phyloP scores from a whole-genome alignment of 2,113 vertebrate genomes.

The Sylvicapra grimmia region DNA sequence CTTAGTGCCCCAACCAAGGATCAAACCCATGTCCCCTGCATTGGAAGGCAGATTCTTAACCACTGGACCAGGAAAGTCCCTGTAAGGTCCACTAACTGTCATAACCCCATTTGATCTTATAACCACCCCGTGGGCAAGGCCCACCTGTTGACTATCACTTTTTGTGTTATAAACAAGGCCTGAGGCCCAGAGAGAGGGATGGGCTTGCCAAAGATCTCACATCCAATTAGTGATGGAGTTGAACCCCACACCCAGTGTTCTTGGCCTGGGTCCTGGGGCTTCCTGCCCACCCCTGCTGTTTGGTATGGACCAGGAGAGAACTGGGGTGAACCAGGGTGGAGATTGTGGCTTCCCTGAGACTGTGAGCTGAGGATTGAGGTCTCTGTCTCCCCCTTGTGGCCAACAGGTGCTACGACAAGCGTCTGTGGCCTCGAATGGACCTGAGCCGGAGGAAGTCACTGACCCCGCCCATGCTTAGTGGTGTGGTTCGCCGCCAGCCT shows the following conservation, averaged over 20 bases:
- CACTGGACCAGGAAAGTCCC: not conserved
- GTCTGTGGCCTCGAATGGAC: slow-evolving; percentile 90
- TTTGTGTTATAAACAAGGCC: not conserved
- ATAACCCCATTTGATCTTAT: slow-evolving; percentile 28
- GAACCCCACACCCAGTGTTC: not conserved
- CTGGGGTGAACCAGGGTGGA: not conserved
- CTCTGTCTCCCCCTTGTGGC: slow-evolving; percentile 40
- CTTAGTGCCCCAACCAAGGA: not conserved
- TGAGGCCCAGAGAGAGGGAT: slow-evolving; percentile 9
- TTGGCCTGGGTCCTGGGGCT: not conserved
- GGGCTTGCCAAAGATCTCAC: slow-evolving; percentile 3
- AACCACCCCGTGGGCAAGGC: not conserved
- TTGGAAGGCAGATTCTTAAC: not conserved
- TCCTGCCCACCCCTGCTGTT: not conserved
- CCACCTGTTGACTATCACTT: not conserved
- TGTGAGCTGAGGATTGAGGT: not conserved
- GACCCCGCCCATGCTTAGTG: slow-evolving; percentile 92
- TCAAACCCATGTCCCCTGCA: not conserved
- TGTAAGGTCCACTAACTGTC: not conserved
- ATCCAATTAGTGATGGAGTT: not conserved
- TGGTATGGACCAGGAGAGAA: not conserved
- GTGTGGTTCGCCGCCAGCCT: slow-evolving; percentile 90
- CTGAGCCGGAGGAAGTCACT: slow-evolving; percentile 90
- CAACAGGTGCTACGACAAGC: slow-evolving; percentile 89
- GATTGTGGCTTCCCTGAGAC: not conserved